Conservation (phyloP, 2,113 vertebrate genomes). For the human (Homo sapiens) region DNA sequence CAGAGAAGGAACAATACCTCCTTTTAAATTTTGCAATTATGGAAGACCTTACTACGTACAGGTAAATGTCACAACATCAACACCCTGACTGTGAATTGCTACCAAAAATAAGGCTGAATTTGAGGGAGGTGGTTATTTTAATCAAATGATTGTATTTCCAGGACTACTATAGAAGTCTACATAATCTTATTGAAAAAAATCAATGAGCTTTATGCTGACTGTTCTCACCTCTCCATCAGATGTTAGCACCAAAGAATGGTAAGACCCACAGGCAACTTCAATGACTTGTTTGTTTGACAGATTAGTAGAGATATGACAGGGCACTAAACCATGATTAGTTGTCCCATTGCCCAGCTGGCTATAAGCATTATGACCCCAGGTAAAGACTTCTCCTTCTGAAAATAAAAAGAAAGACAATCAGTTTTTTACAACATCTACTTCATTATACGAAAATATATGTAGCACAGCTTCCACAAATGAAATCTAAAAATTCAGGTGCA, state of each 20-base stretch:
- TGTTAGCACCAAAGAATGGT: slow-evolving; percentile 96
- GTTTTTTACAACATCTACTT: slow-evolving; percentile 45
- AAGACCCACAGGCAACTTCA: slow-evolving; percentile 97
- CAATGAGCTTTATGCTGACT: slow-evolving; percentile 1
- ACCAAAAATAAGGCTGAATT: not conserved
- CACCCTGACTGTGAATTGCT: not conserved
- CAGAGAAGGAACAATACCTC: not conserved
- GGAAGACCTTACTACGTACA: slow-evolving; percentile 7
- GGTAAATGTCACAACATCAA: not conserved
- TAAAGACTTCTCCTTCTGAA: slow-evolving; percentile 96
- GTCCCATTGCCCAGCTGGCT: slow-evolving; percentile 97
- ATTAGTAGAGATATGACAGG: slow-evolving; percentile 95
- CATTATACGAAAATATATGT: not conserved
- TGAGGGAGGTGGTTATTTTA: slow-evolving; percentile 24
- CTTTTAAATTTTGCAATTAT: slow-evolving; percentile 5
- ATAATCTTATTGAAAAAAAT: not conserved
- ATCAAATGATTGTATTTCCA: not conserved
- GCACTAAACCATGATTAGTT: slow-evolving; percentile 92
- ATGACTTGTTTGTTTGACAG: slow-evolving; percentile 94
- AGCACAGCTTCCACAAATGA: not conserved
- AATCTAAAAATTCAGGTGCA: slow-evolving; percentile 7
- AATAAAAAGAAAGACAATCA: slow-evolving; percentile 60
- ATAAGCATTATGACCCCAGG: slow-evolving; percentile 98
- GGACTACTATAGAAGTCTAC: not conserved
- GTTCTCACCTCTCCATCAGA: slow-evolving; percentile 94